Conservation (phyloP, 2,797 vertebrate species). For the Gadopsis marmoratus region DNA sequence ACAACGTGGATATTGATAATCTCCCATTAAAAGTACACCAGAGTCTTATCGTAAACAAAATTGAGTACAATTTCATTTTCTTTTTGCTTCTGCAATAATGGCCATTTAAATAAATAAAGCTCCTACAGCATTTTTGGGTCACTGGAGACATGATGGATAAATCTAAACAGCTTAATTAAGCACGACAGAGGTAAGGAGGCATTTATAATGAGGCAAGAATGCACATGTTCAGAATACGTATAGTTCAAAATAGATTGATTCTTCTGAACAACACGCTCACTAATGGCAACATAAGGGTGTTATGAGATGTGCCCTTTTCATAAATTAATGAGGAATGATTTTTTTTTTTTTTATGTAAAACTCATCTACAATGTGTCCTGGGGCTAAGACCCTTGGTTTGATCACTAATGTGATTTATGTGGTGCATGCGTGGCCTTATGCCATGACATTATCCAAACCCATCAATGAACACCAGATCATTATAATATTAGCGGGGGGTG, state of each 20-base stretch:
- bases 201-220: slow-evolving; percentile 29
- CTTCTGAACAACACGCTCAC: slow-evolving; percentile 31
- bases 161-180: slow-evolving; percentile 40
- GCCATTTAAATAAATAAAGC: background rate
- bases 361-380: slow-evolving; percentile 59
- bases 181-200: slow-evolving; percentile 6
- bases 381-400: slow-evolving; percentile 55
- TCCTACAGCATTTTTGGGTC: background rate
- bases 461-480: slow-evolving; percentile 69
- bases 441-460: slow-evolving; percentile 67
- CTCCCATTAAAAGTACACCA: slow-evolving; percentile 5
- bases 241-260: slow-evolving; percentile 43
- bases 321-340: slow-evolving; percentile 68
- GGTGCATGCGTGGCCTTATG: slow-evolving; percentile 53
- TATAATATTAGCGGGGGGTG: slow-evolving; percentile 45
- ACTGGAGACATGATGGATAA: background rate
- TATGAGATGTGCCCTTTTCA: slow-evolving; percentile 75
- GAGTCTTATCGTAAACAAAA: slow-evolving; percentile 14
- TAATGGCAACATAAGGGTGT: slow-evolving; percentile 51
- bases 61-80: background rate
- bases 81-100: slow-evolving; percentile 7
- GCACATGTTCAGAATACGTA: slow-evolving; percentile 9
- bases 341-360: slow-evolving; percentile 63
- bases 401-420: slow-evolving; percentile 64
- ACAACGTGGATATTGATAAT: slow-evolving; percentile 12